Base-by-base conservation (phyloP, 1,140 invertebrate genomes). In the Drosophila ogumai region DNA sequence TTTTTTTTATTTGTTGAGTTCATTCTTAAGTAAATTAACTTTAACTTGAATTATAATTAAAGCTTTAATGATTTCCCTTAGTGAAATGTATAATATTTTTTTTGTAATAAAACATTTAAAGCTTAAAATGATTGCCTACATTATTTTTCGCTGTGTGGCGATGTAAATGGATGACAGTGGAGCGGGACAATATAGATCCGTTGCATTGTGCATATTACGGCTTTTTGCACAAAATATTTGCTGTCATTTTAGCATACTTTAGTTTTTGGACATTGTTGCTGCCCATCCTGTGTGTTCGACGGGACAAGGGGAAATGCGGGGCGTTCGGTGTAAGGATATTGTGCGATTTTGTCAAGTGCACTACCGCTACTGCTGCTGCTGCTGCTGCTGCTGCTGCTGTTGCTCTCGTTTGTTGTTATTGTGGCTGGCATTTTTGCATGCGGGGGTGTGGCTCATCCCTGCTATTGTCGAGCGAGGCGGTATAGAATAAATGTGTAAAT, bases 341-440 rank as follows among this genome's bases (percentile, higher is more conserved):
- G 65, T 88, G 80, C 86, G 84, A 87, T 88, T 87, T 88, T 87
- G 80, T 88, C 80, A 87, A 82, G 80, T 84, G 72, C 61, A 87
- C 80, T 77, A 76, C 67, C 84, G 72, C 46, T 54, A 40, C 49
- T 19, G 28, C n/a, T 32, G 47, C 15, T 47, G 46, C 41, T 54
- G 43, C 28, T 32, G 28, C 4, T 44, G 41, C 17, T 43, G 41
- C 41, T 54, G 43, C 28, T 32, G 28, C 4, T 44, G 41, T 9
- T 43, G 41, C 3, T 17, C 25, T 28, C 31, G 19, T 47, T 40
- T 64, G 58, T 67, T 49, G 56, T 79, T 54, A 49, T 73, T 61
- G 75, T 63, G 59, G 49, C 69, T 41, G 41, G 28, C 41, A 56
- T 19, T 59, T 67, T 74, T 57, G 46, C 25, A 44, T 60, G 44